Evolutionary conservation across 2,113 vertebrate genomes (phyloP).

Genomic region (Telmatochromis bifrenatus): DNA sequence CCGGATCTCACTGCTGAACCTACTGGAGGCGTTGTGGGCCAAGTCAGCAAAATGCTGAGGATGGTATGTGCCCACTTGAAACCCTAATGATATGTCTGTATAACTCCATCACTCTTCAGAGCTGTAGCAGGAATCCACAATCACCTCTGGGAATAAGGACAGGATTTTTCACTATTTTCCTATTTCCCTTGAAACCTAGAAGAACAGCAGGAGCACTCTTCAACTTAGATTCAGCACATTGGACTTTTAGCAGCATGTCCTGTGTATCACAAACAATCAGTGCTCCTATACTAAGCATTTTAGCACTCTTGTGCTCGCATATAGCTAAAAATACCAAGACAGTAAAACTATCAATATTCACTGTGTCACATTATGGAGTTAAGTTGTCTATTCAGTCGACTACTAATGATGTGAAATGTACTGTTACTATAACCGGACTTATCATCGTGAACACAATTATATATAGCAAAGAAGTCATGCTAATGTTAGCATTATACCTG

Average conservation of each 20-base stretch:
- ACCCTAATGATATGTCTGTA: not conserved
- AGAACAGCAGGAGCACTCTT: not conserved
- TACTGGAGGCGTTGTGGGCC: not conserved
- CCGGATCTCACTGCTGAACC: not conserved
- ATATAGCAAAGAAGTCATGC: not conserved
- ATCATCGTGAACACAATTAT: not conserved
- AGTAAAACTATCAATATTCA: not conserved
- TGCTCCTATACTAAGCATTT: not conserved
- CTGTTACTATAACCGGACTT: not conserved
- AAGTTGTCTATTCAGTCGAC: not conserved
- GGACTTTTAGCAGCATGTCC: not conserved
- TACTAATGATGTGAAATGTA: not conserved
- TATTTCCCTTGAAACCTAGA: not conserved
- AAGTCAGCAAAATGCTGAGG: not conserved
- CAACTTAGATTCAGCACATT: not conserved
- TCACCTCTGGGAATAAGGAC: not conserved
- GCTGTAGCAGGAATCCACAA: not conserved
- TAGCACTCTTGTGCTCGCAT: not conserved
- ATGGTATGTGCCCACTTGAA: not conserved
- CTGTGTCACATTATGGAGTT: not conserved
- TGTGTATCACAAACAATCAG: not conserved
- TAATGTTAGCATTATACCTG: not conserved
- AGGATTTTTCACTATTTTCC: not conserved
- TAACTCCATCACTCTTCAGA: not conserved
- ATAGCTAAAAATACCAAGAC: not conserved